A percentile compares a stretch with the other conserved stretches of the same genome.
Conservation (phyloP, 2,797 vertebrate species). For the Adelosebastes latens region DNA sequence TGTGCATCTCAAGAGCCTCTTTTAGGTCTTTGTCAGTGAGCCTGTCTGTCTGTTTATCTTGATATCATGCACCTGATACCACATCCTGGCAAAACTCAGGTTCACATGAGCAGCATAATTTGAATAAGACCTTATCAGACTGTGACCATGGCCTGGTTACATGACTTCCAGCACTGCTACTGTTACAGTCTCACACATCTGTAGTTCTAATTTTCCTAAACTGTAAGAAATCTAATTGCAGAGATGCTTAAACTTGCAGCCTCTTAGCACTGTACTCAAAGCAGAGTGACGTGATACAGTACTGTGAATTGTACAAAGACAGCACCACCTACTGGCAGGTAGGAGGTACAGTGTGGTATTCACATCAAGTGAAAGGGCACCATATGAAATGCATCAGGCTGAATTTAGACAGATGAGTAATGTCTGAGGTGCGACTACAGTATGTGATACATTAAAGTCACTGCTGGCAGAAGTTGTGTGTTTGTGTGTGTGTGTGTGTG, state of each 20-base stretch:
- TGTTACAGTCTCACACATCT: not conserved
- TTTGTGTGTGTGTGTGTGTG: not conserved
- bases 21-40: not conserved
- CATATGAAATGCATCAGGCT: not conserved
- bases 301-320: not conserved
- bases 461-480: not conserved
- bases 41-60: not conserved
- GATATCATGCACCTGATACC: not conserved
- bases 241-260: not conserved
- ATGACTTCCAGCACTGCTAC: not conserved
- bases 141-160: not conserved
- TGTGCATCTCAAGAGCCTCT: not conserved
- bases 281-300: not conserved
- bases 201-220: not conserved
- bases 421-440: not conserved
- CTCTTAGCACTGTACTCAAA: not conserved
- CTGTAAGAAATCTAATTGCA: not conserved
- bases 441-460: constrained; percentile 16
- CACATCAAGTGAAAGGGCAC: not conserved
- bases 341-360: not conserved
- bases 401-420: constrained; percentile 13
- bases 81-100: not conserved
- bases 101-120: not conserved
- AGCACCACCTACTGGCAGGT: constrained; percentile 24
- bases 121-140: not conserved